Evolutionary conservation across 2,113 vertebrate species (phyloP).

Genomic region (Bujurquina vittata): DNA sequence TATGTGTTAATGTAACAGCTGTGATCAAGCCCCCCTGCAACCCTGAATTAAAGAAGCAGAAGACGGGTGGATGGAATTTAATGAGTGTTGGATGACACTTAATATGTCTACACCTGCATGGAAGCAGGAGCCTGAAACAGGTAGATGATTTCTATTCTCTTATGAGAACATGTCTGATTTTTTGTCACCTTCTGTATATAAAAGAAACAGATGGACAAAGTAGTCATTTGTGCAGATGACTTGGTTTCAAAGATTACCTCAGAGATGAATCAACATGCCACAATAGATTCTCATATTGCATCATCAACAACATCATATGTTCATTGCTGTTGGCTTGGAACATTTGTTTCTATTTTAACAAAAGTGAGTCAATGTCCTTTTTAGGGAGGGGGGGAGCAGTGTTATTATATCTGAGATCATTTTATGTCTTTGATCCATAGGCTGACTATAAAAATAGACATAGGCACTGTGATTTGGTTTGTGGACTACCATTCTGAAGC

Average conservation of each 20-base stretch:
- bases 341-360: slow-evolving; percentile 4
- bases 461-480: slow-evolving; percentile 6
- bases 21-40: not conserved
- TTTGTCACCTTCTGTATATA: slow-evolving; percentile 1
- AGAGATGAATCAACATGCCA: not conserved
- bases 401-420: slow-evolving; percentile 7
- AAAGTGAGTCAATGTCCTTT: not conserved
- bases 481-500: slow-evolving; percentile 11
- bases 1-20: not conserved
- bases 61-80: not conserved
- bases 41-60: not conserved
- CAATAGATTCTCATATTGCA: not conserved
- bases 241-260: not conserved
- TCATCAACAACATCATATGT: not conserved
- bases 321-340: not conserved
- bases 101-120: slow-evolving; percentile 42
- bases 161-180: slow-evolving; percentile 53
- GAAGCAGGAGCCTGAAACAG: slow-evolving; percentile 37
- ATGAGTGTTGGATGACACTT: slow-evolving; percentile 1
- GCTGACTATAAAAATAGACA: slow-evolving; percentile 1
- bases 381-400: no score
- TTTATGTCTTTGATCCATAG: slow-evolving; percentile 2
- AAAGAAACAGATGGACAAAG: not conserved
- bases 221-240: slow-evolving; percentile 8
- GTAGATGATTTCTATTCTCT: slow-evolving; percentile 5